phyloP scores from a whole-genome alignment of 2,113 vertebrate species.

The Octodon degus region DNA sequence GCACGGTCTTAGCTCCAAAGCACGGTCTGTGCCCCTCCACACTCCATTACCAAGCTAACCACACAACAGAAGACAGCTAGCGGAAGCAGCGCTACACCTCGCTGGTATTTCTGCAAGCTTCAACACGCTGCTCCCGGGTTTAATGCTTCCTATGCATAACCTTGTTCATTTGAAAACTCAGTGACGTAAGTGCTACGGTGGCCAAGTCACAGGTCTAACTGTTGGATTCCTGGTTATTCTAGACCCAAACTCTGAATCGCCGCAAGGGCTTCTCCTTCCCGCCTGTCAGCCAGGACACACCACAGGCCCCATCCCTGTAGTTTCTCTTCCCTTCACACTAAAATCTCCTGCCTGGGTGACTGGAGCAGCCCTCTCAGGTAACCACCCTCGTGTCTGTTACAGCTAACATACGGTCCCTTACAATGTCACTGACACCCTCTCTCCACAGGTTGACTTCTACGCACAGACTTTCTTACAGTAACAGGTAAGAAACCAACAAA shows the following conservation, averaged over 20 bases:
- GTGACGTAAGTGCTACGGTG: background rate
- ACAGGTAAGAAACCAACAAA: background rate
- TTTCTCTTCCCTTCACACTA: background rate
- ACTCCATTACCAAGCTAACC: background rate
- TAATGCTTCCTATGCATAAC: background rate
- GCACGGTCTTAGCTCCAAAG: background rate
- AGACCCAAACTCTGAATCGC: background rate
- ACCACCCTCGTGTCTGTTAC: rapidly evolving
- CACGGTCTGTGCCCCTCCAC: background rate
- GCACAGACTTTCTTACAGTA: background rate
- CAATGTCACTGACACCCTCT: background rate
- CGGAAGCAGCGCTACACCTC: background rate
- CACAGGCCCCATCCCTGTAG: no score
- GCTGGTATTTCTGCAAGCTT: background rate
- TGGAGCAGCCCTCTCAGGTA: background rate
- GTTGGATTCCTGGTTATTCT: background rate
- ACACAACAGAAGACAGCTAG: background rate
- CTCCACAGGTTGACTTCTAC: background rate
- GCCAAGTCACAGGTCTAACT: background rate
- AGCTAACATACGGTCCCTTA: rapidly evolving
- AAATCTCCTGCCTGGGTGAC: background rate
- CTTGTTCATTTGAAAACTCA: background rate
- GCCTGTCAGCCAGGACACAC: background rate
- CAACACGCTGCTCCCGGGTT: rapidly evolving
- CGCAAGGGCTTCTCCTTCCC: rapidly evolving